These are phyloP conservation scores for Temnothorax ravouxi DNA, from an alignment of 2,888 invertebrate species.

Conservation along the genomic window DNA sequence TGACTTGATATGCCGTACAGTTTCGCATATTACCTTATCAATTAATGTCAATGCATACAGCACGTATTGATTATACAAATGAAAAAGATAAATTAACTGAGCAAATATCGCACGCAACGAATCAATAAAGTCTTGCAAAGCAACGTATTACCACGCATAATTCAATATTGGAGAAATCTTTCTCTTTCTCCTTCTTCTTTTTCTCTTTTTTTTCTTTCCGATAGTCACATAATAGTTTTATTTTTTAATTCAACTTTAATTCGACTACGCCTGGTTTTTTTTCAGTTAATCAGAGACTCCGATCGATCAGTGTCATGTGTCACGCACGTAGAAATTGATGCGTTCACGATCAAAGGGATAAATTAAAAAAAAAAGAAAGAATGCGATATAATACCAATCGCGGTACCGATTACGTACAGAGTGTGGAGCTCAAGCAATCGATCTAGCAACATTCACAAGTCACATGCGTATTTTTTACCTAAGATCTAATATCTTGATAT, in stretches of 20 bases:
- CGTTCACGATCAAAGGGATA: background rate
- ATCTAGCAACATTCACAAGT: background rate
- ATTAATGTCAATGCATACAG: background rate
- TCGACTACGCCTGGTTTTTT: background rate
- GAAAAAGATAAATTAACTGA: background rate
- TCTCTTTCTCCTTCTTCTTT: background rate
- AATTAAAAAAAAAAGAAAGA: background rate
- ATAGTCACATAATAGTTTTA: background rate
- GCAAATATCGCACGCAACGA: background rate
- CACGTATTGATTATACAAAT: slow-evolving; percentile 17
- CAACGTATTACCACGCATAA: background rate
- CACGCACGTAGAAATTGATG: background rate
- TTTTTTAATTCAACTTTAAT: background rate
- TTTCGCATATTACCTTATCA: background rate
- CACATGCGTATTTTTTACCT: background rate
- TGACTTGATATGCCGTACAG: background rate
- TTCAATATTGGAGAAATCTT: background rate
- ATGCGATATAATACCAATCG: background rate
- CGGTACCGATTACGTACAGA: slow-evolving; percentile 6
- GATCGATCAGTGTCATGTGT: slow-evolving; percentile 1
- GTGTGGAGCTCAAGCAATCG: background rate
- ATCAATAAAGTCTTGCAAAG: slow-evolving; percentile 9
- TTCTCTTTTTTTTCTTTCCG: background rate
- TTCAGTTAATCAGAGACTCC: background rate
- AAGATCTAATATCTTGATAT: slow-evolving; percentile 8